Conservation (phyloP, 2,113 vertebrate genomes). For the Python bivittatus region DNA sequence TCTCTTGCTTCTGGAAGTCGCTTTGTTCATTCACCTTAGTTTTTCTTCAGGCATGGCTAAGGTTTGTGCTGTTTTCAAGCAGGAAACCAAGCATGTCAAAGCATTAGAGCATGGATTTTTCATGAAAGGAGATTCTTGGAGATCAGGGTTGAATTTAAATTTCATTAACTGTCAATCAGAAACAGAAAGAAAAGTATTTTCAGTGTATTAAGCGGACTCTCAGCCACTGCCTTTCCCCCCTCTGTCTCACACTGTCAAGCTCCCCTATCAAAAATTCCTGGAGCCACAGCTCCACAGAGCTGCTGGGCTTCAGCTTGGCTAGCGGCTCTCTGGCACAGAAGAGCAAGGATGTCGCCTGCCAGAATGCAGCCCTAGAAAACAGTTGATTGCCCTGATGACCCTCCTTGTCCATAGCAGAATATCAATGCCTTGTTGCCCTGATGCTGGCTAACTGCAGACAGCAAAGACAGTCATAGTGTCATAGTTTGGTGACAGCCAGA, state of each 20-base stretch:
- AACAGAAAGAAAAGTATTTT: neutral
- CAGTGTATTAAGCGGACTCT: neutral
- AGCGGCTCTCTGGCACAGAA: neutral
- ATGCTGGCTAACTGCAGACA: neutral
- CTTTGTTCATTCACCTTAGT: neutral
- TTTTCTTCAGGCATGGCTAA: neutral
- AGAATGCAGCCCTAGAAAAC: neutral
- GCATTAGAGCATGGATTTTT: neutral
- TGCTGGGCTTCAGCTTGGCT: neutral
- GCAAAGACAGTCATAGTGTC: neutral
- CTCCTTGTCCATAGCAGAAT: neutral
- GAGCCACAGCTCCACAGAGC: neutral
- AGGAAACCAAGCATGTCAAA: neutral
- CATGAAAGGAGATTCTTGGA: neutral
- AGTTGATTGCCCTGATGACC: neutral
- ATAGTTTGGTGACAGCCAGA: neutral
- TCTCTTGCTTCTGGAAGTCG: neutral
- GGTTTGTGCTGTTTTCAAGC: neutral
- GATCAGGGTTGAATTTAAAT: neutral
- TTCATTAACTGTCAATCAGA: neutral
- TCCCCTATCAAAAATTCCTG: neutral
- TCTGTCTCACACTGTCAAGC: neutral
- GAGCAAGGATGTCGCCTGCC: neutral
- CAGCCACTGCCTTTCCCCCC: neutral
- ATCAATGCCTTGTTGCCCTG: too few relatives aligned